Conservation (phyloP, 2,888 invertebrate species). For the Nomada fabriciana region DNA sequence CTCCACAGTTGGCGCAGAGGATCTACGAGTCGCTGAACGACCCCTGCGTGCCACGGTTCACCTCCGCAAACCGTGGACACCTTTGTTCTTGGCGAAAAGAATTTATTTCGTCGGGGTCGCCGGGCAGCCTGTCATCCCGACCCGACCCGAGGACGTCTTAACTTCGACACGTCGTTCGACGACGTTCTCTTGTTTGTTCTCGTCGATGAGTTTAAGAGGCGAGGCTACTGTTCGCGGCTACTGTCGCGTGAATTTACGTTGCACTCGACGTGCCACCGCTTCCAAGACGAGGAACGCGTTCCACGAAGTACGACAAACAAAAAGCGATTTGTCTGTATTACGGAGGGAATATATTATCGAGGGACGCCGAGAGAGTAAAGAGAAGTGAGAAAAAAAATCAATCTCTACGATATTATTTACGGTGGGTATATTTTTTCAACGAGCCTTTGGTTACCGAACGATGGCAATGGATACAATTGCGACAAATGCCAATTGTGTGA, state of each 20-base stretch:
- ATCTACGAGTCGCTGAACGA: conserved; percentile 62
- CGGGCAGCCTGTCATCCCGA: conserved; percentile 69
- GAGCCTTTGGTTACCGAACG: too few species aligned
- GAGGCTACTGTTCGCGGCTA: conserved; percentile 58
- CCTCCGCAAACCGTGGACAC: conserved; percentile 1
- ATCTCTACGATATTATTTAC: too few species aligned
- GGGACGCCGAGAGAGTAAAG: too few species aligned
- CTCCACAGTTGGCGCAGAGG: conserved; percentile 6
- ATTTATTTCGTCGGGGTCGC: conserved; percentile 77
- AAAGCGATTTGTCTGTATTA: conserved; percentile 9
- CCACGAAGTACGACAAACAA: conserved; percentile 31
- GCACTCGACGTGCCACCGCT: conserved; percentile 45
- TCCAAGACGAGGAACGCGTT: conserved; percentile 39
- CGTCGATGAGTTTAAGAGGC: conserved; percentile 51
- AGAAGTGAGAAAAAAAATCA: too few species aligned
- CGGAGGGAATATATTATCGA: too few species aligned
- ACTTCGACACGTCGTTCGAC: conserved; percentile 69
- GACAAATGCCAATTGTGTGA: too few species aligned
- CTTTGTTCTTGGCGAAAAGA: conserved; percentile 51
- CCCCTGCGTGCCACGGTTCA: conserved; percentile 55
- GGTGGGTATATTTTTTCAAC: too few species aligned
- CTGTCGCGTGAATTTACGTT: conserved; percentile 59
- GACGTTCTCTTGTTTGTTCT: conserved; percentile 45
- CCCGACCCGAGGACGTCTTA: conserved; percentile 70
- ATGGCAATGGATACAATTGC: too few species aligned